Base-by-base conservation (phyloP, 2,113 vertebrate genomes). In the Otus sunia region DNA sequence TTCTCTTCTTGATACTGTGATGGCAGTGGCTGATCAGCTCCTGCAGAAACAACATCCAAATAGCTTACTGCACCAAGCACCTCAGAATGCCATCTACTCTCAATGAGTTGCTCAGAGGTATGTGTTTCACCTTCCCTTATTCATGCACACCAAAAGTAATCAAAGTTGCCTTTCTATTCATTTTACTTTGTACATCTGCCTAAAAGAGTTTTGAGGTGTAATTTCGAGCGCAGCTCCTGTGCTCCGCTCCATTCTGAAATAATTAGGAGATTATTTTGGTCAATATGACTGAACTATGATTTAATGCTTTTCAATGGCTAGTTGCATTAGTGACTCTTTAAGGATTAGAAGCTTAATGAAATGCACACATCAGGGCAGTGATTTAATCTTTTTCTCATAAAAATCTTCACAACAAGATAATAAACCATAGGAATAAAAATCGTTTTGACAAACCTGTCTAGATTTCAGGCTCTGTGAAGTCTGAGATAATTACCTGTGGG, bases 341-440 rank as follows among this genome's bases (percentile, higher is more conserved):
- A 97, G 97, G 97, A 97, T 98, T 97, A 97, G 96, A 83, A 96
- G 77, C 94, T 95, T 98, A 97, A 98, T 98, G 97, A 98, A 98
- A 96, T 87, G 95, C 97, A 97, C 94, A 95, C 94, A 95, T 88
- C 55, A 52, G 97, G 96, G 86, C 86, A 82, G 95, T 36, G 79
- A 97, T 97, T 98, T 98, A 98, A 98, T 98, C 97, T 97, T 97
- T 95, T 96, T 76, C 94, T 98, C 94, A 96, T 98, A 97, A 98
- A 97, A 98, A 97, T 94, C 83, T 83, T 88, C 91, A 97, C 97
- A 98, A 97, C 79, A 95, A 98, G 96, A 93, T 95, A 95, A 97
- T 98, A 98, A 97, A 96, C 94, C 56, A 69, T 94, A 96, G 95
- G 96, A 97, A 89, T 91, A 95, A 97, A 97, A 98, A 94, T 97